Conservation (phyloP, 1,140 invertebrate genomes). For the Pachypsylla venusta region DNA sequence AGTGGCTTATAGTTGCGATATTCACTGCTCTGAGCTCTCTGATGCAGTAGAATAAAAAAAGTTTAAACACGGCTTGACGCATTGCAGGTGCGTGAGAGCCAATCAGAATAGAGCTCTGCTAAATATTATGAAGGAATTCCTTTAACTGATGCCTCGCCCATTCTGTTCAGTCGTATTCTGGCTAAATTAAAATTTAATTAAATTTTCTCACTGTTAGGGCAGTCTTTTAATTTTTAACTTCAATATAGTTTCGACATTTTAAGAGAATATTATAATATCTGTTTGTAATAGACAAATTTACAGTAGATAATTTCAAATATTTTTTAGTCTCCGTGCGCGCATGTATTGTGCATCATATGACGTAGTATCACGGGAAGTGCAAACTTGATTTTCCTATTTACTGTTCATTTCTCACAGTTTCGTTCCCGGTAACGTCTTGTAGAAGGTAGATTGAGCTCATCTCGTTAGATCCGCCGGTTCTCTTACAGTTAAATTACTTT, state of each 20-base stretch:
- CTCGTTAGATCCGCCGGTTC: background rate
- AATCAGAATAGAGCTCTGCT: conserved; percentile 36
- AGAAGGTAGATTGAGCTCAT: background rate
- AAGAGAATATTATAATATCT: background rate
- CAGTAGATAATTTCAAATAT: background rate
- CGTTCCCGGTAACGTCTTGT: background rate
- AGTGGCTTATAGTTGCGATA: too few species aligned
- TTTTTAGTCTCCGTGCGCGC: background rate
- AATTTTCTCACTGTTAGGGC: background rate
- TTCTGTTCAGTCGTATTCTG: conserved; percentile 10
- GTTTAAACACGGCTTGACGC: conserved; percentile 41
- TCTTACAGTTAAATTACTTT: too few species aligned
- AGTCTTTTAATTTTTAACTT: background rate
- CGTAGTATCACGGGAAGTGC: background rate
- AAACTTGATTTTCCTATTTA: background rate
- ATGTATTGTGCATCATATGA: conserved; percentile 6
- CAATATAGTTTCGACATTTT: background rate
- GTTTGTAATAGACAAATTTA: background rate
- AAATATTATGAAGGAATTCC: conserved; percentile 22
- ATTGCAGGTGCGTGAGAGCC: conserved; percentile 63
- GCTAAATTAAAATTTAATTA: background rate
- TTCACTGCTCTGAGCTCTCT: too few species aligned
- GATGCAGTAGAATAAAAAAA: background rate
- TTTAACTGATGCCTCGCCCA: background rate
- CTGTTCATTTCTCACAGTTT: background rate